Base-by-base conservation (phyloP, 2,113 vertebrate species). In the Brachionichthys hirsutus region DNA sequence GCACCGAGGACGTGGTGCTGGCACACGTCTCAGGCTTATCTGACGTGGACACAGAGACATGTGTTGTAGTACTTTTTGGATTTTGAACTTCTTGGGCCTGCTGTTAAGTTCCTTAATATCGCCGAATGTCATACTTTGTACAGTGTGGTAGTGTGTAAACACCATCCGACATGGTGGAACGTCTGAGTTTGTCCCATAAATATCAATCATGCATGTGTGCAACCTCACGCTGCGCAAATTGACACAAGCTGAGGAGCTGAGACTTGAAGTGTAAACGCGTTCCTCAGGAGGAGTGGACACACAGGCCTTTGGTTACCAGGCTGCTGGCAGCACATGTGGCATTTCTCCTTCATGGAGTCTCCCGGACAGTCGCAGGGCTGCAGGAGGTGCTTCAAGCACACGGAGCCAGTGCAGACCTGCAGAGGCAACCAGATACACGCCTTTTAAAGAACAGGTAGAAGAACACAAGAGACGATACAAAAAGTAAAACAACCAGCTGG, bases 321-420 rank as follows among this genome's bases (percentile, higher is more conserved):
- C 66, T 90, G 64, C 62, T 93, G 92, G 86, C 91, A 93, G 86
- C 92, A 92, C 80, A 92, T 73, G 53, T 82, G 74, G 73, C 92
- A 91, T 66, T 89, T 92, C 51, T 90, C 87, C 43, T 59, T 84
- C 77, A 67, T 66, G 35, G 81, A 86, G 13, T 75, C 75, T 60
- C 87, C 89, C 0, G 73, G 71, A 61, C 90, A 92, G 69, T 92
- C 81, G 1, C 91, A 88, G 72, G 92, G 89, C 61, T 93, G 76
- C 74, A 93, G 72, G 2, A 63, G 35, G 4, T 90, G 78, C 9
- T 69, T 82, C 50, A 82, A 40, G 60, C 88, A 92, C 35, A 91
- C 62, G 0, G 90, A 93, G 2, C 71, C 71, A 0, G 70, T 52
- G 56, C 92, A 93, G 53, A 88, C 77, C 90, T 92, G 73, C 30